Evolutionary conservation across 1,140 invertebrate genomes (phyloP).

Genomic region (Odontomachus brunneus): DNA sequence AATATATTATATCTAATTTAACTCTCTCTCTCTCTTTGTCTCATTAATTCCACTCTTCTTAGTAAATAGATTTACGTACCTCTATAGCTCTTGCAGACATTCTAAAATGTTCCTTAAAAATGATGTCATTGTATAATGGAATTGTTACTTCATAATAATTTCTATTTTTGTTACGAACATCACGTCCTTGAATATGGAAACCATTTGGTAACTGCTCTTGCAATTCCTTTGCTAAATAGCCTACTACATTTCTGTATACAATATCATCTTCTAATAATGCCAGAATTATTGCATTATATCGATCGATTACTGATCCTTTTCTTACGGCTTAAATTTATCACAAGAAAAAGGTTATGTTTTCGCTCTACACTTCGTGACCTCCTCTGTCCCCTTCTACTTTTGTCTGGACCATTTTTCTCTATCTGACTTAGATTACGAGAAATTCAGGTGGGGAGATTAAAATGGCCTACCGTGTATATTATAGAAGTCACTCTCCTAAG

Average conservation of each 20-base stretch:
- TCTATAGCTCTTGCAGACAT: conserved; percentile 10
- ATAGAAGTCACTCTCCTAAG: too few relatives aligned
- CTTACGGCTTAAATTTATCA: not conserved
- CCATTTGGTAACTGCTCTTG: not conserved
- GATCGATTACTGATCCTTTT: not conserved
- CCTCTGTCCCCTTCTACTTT: too few relatives aligned
- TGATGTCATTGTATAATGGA: not conserved
- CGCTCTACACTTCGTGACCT: not conserved
- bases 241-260: conserved; percentile 6
- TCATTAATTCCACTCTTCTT: not conserved
- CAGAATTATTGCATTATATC: not conserved
- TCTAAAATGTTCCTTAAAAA: conserved; percentile 35
- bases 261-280: conserved; percentile 7
- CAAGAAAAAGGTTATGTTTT: not conserved
- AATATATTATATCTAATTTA: too few relatives aligned
- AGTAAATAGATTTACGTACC: not conserved
- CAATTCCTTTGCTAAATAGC: not conserved
- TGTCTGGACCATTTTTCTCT: too few relatives aligned
- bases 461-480: too few relatives aligned
- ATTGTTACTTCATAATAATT: too few relatives aligned
- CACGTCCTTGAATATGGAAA: too few relatives aligned
- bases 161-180: not conserved
- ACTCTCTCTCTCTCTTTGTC: too few relatives aligned
- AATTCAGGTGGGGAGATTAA: too few relatives aligned
- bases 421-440: too few relatives aligned